Evolutionary conservation across 2,797 vertebrate species (phyloP), one percentile per base, ranked within the genome.

Genomic region (Miichthys miiuy): DNA sequence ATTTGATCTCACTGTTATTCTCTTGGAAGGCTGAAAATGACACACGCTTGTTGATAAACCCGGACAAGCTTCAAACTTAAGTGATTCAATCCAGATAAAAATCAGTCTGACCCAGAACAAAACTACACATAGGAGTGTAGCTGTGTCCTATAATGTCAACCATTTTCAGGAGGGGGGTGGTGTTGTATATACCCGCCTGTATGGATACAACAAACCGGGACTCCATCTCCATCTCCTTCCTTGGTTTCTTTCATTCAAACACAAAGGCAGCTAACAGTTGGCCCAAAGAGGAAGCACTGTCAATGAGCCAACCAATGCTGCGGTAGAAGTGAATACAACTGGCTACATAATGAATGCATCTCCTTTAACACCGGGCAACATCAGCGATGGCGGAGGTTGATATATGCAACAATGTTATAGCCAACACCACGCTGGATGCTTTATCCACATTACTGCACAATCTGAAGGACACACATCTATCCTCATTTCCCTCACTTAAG

Each of bases 281-380:
- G 4, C 11, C 48, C 47, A 41, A 61, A 73, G 62, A 80, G 21
- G 54, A 68, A 75, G 30, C 12, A 12, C 21, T 44, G 50, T 62
- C 41, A 50, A 38, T 44, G 30, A 71, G 57, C 51, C 54, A 73
- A 57, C 44, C 51, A 72, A 63, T 48, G 44, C 74, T 65, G 13
- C 65, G 70, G 34, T 72, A 68, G 67, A 48, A 66, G 20, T 62
- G 30, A 71, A 79, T 56, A 77, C 70, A 58, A 68, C 63, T 51
- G 25, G 58, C 82, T 50, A 30, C 17, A 47, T 56, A 21, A 64
- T 76, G 55, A 80, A 72, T 44, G 47, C 27, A 75, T 75, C 58
- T 62, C 44, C 20, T 67, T 64, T 50, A 34, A 34, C 18, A 58
- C 13, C 7, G 64, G 23, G 14, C 47, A 69, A 75, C 65, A 63